Percentiles rank a stretch among this genome's conserved stretches.
These are phyloP conservation scores for Pyrrhia umbra DNA, from an alignment of 2,888 invertebrate genomes.

Conservation along the genomic window DNA sequence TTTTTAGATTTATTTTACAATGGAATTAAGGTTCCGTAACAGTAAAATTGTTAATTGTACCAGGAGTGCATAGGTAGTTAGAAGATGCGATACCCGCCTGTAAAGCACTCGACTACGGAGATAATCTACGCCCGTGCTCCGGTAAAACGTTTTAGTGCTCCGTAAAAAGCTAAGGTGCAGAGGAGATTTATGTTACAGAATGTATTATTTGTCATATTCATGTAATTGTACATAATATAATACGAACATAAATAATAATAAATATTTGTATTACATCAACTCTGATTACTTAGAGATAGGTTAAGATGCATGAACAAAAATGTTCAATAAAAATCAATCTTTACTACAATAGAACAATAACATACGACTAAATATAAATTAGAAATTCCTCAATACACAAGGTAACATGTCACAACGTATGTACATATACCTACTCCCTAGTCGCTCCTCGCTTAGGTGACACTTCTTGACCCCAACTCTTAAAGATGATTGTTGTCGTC, in stretches of 20 bases:
- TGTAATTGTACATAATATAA: too few species aligned
- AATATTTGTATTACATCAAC: too few species aligned
- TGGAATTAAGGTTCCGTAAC: conserved; percentile 5
- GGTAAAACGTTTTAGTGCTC: conserved; percentile 42
- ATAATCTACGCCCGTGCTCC: conserved; percentile 35
- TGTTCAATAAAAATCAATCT: too few species aligned
- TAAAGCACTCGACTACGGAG: conserved; percentile 28
- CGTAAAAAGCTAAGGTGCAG: conserved; percentile 31
- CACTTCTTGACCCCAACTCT: conserved; percentile 47
- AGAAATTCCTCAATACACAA: not conserved
- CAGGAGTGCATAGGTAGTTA: conserved; percentile 48
- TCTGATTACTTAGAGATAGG: not conserved
- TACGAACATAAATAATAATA: too few species aligned
- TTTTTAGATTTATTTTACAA: conserved; percentile 19
- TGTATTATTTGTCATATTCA: not conserved
- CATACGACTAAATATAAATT: not conserved
- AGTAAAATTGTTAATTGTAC: conserved; percentile 55
- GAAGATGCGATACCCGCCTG: conserved; percentile 52
- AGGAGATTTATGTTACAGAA: not conserved
- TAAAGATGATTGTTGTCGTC: conserved; percentile 38
- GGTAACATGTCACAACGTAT: conserved; percentile 59
- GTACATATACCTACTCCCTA: conserved; percentile 7
- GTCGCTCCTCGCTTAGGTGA: conserved; percentile 58
- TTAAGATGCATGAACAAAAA: too few species aligned
- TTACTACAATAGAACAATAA: too few species aligned